Conservation (phyloP, 2,113 vertebrate species). For the Rhinolophus sinicus region DNA sequence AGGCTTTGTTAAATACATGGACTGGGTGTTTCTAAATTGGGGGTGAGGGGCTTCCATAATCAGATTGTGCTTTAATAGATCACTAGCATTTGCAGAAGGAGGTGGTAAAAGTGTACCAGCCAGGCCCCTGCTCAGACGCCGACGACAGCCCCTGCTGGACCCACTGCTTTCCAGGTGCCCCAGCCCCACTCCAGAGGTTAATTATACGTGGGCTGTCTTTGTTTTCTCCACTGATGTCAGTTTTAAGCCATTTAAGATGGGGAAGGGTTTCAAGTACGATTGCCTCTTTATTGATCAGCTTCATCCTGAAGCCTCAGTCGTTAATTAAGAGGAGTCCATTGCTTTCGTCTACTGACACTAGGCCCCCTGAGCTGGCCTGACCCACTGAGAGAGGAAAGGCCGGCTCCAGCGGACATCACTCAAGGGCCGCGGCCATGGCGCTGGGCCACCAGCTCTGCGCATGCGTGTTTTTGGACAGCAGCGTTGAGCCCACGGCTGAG, state of each 20-base stretch:
- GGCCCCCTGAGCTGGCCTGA: not conserved
- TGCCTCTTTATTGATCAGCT: not conserved
- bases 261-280: slow-evolving; percentile 23
- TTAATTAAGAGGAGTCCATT: not conserved
- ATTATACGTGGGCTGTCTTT: not conserved
- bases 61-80: not conserved
- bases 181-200: not conserved
- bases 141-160: not conserved
- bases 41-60: not conserved
- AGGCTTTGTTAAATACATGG: not conserved
- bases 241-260: slow-evolving; percentile 43
- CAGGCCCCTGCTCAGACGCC: not conserved
- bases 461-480: too few relatives aligned
- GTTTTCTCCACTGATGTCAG: not conserved
- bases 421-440: not conserved
- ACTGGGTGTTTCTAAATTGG: not conserved
- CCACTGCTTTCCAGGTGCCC: not conserved
- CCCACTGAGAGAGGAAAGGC: not conserved
- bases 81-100: accelerated
- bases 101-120: not conserved
- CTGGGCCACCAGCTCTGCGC: not conserved
- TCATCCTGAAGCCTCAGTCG: not conserved
- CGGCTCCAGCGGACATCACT: too few relatives aligned
- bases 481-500: not conserved
- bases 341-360: not conserved